Percentiles rank a stretch among this genome's conserved stretches.
Conservation (phyloP, 2,113 vertebrate species). For the Passer montanus region DNA sequence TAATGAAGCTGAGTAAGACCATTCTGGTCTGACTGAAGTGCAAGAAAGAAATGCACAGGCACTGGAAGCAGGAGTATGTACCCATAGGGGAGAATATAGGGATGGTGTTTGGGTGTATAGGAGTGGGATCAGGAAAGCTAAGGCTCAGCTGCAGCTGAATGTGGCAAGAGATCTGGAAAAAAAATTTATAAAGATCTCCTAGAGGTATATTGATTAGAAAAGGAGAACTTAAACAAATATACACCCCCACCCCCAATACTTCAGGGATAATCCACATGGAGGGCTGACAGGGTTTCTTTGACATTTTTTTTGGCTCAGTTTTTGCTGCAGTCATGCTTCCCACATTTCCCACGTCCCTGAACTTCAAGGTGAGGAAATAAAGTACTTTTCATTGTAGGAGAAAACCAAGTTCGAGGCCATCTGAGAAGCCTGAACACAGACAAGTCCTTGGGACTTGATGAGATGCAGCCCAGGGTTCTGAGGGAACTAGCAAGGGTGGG, state of each 20-base stretch:
- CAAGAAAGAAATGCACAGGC: background rate
- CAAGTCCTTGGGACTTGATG: background rate
- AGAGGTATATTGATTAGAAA: background rate
- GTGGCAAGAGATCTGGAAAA: background rate
- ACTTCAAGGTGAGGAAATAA: background rate
- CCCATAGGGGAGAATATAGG: background rate
- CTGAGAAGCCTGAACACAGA: background rate
- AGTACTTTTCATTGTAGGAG: background rate
- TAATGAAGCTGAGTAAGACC: background rate
- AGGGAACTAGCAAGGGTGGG: background rate
- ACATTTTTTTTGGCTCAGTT: background rate
- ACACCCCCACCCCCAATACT: fast-evolving
- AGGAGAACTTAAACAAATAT: background rate
- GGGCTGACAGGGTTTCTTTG: background rate
- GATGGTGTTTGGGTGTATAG: background rate
- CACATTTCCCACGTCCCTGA: background rate
- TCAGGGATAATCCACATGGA: background rate
- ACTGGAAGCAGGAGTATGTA: background rate
- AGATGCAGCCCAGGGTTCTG: background rate
- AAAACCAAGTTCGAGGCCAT: background rate
- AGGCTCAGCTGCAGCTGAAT: background rate
- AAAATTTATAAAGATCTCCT: background rate
- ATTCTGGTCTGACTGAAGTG: background rate
- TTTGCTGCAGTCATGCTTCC: background rate
- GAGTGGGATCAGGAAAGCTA: background rate